Base-by-base conservation (phyloP, 2,888 invertebrate genomes). In the Temnothorax ravouxi region DNA sequence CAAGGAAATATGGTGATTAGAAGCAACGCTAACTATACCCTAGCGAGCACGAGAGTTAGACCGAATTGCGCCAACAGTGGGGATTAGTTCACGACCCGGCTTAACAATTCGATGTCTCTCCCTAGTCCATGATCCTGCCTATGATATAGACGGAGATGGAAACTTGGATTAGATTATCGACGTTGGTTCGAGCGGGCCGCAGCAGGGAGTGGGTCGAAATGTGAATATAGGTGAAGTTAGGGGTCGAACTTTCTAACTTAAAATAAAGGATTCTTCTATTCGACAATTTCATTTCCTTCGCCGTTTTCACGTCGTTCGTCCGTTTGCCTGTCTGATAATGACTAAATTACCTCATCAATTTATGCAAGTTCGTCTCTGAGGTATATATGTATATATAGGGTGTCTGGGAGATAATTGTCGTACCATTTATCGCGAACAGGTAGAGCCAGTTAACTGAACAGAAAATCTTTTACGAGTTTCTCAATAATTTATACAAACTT, bases 161-260 rank as follows among this genome's bases (percentile, higher is more conserved):
- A 64, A 64, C 64, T 64, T 25, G 62, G 64, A 76, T 75, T 75
- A 75, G 56, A n/a, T 56, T 54, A 77, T 66, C 74, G 75, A 62
- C n/a, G 38, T 50, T 50, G 50, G 62, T 76, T 50, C 21, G 25
- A 44, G 44, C 8, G 25, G 13, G 8, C 41, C n/a, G 41, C 18
- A 2, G 29, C 11, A 41, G 69, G 25, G 71, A 59, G 15, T 15
- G n/a, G 38, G n/a, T 59, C 47, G 71, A 79, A 38, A 61, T 38
- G 59, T 13, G 69, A 29, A 15, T 15, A 18, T 29, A 5, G 13
- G 8, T 38, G 18, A n/a, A 64, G 21, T 69, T 61, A 47, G 29
- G 15, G n/a, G n/a, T 54, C 54, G 11, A 4, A 50, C 69, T 80
- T 69, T 25, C 21, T 25, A 59, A 59, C n/a, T 69, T 67, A 41